Base-by-base conservation (phyloP, 2,113 vertebrate species). In the Leptobrachium ailaonicum region DNA sequence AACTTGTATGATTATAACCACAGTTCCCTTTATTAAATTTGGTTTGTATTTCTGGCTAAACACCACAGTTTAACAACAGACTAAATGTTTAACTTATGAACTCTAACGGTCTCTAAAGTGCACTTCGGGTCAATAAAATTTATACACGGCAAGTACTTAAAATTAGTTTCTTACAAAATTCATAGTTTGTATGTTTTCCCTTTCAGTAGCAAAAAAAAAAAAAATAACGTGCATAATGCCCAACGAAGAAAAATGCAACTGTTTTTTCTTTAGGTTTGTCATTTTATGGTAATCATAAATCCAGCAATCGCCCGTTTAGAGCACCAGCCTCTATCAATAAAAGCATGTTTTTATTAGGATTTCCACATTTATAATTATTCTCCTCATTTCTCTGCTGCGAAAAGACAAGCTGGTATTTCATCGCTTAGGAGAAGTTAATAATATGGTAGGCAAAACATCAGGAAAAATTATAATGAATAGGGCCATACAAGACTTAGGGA, bases 401-500 rank as follows among this genome's bases (percentile, higher is more conserved):
- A 89, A 88, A 92, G 90, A 92, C 92, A 94, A 92, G 89, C 90
- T 88, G 87, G 86, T 91, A 87, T 93, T 94, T 93, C 92, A 93
- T 90, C 90, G 89, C 92, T 90, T 91, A 90, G 88, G 87, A 89
- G 89, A 92, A 91, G 89, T 91, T 93, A 93, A 92, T 94, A 93
- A 92, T 92, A 93, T 90, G 89, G 92, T 90, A 93, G 91, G 92
- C 92, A 93, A 93, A 93, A 92, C 92, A 91, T 93, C 90, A 93
- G 90, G 91, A 92, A 93, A 93, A 94, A 92, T 92, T 91, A 94
- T 91, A 91, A 90, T 94, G 93, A 94, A 93, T 93, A 92, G 92
- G 90, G 90, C 92, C 88, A 93, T 92, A 93, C 90, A 93, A 89
- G 90, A 90, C 83, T 75, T 83, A 87, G 83, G 88, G 87, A 90